These are phyloP conservation scores for Reinhardtius hippoglossoides DNA, from an alignment of 2,113 vertebrate genomes.

Conservation along the genomic window DNA sequence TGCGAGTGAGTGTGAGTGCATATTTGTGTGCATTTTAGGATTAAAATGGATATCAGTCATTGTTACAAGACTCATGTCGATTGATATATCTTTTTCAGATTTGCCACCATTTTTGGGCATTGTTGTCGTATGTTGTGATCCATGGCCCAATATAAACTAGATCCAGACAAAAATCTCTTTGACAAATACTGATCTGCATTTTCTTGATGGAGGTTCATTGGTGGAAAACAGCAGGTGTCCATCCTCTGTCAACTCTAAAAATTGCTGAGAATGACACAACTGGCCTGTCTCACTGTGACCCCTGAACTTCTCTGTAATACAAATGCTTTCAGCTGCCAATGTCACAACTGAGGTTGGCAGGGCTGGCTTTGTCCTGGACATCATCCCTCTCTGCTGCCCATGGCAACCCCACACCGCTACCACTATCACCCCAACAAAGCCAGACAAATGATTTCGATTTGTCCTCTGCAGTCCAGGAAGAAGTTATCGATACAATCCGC, in stretches of 20 bases:
- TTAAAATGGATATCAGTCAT: slow-evolving; percentile 51
- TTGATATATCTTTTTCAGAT: slow-evolving; percentile 36
- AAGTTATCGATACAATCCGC: slow-evolving; percentile 96
- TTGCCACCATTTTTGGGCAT: slow-evolving; percentile 30
- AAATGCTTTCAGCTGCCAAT: slow-evolving; percentile 93
- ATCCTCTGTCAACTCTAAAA: slow-evolving; percentile 83
- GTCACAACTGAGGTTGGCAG: slow-evolving; percentile 83
- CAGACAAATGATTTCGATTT: slow-evolving; percentile 98
- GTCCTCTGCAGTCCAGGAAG: slow-evolving; percentile 90
- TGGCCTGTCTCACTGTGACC: slow-evolving; percentile 86
- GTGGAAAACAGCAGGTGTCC: slow-evolving; percentile 84
- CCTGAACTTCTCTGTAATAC: slow-evolving; percentile 88
- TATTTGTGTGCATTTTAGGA: slow-evolving; percentile 56
- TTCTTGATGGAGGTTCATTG: not conserved
- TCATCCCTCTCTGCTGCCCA: slow-evolving; percentile 45
- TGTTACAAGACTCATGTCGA: slow-evolving; percentile 2
- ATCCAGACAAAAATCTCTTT: not conserved
- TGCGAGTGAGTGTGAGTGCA: slow-evolving; percentile 36
- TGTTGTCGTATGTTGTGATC: slow-evolving; percentile 18
- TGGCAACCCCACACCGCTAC: slow-evolving; percentile 23
- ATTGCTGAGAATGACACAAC: slow-evolving; percentile 82
- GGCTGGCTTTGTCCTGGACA: slow-evolving; percentile 85
- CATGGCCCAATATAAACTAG: not conserved
- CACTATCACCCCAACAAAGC: slow-evolving; percentile 84
- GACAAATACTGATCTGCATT: slow-evolving; percentile 20